Evolutionary conservation across 1,140 invertebrate genomes (phyloP).

Genomic region (Brachystomella parvula): DNA sequence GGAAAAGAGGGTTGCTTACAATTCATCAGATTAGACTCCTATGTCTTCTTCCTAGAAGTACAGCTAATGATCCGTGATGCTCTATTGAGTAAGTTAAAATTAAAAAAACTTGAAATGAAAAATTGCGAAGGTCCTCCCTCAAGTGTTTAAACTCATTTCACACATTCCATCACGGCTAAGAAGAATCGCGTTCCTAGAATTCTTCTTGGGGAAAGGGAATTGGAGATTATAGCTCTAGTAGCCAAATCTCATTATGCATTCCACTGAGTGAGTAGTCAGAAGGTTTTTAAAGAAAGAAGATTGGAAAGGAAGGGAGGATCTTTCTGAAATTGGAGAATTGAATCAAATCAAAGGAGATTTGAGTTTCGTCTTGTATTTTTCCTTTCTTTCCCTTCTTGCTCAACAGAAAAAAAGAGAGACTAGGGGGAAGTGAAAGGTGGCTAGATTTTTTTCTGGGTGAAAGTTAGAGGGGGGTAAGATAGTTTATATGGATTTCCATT

Average conservation of each 20-base stretch:
- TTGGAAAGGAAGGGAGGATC: conserved; percentile 5
- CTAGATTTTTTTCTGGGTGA: background rate
- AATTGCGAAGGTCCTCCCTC: too few species aligned
- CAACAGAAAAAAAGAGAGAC: too few species aligned
- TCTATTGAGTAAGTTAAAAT: too few species aligned
- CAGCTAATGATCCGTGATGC: too few species aligned
- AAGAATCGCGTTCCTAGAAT: too few species aligned
- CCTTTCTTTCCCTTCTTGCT: background rate
- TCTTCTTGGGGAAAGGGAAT: too few species aligned
- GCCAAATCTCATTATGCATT: conserved; percentile 9
- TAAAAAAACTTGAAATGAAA: too few species aligned
- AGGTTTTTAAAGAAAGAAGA: background rate
- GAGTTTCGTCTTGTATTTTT: background rate
- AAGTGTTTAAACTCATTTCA: too few species aligned
- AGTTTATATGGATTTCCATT: background rate
- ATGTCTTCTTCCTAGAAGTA: too few species aligned
- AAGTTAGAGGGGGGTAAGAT: background rate
- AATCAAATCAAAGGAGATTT: conserved; percentile 11
- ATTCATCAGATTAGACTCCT: background rate
- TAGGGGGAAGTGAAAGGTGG: too few species aligned
- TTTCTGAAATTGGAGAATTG: conserved; percentile 1
- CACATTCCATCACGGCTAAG: too few species aligned
- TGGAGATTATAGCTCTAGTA: too few species aligned
- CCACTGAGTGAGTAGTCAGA: background rate
- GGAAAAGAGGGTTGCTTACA: background rate